Evolutionary conservation across 2,797 vertebrate species (phyloP).

Genomic region (Lacerta viridis): DNA sequence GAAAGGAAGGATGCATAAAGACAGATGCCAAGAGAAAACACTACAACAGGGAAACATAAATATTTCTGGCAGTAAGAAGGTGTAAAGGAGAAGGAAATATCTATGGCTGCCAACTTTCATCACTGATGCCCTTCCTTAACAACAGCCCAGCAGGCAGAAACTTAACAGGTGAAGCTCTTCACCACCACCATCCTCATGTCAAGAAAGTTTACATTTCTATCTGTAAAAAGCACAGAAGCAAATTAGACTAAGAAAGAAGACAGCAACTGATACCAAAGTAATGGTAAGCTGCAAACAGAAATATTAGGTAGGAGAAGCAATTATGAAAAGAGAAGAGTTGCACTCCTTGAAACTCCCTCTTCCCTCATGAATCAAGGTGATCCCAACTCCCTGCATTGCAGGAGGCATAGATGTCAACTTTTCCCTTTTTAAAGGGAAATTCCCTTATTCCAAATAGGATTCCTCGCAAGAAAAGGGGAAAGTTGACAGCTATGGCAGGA

Average conservation of each 20-base stretch:
- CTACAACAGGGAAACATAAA: background rate
- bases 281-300: background rate
- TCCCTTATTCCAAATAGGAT: too few species aligned
- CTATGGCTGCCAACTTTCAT: background rate
- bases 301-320: background rate
- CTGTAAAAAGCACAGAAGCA: background rate
- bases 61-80: background rate
- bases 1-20: background rate
- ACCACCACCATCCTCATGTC: too few species aligned
- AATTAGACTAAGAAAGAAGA: too few species aligned
- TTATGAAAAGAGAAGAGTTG: background rate
- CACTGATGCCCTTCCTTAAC: background rate
- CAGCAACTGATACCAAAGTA: background rate
- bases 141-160: background rate
- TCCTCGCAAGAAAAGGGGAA: too few species aligned
- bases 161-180: background rate
- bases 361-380: too few species aligned
- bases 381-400: too few species aligned
- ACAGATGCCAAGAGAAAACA: background rate
- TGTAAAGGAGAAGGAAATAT: background rate
- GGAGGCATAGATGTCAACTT: too few species aligned
- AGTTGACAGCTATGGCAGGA: too few species aligned
- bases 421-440: too few species aligned
- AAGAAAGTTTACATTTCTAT: background rate
- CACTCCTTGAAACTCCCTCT: too few species aligned